These are phyloP conservation scores for Acanthurus lineatus DNA, from an alignment of 2,797 vertebrate species.

Conservation along the genomic window DNA sequence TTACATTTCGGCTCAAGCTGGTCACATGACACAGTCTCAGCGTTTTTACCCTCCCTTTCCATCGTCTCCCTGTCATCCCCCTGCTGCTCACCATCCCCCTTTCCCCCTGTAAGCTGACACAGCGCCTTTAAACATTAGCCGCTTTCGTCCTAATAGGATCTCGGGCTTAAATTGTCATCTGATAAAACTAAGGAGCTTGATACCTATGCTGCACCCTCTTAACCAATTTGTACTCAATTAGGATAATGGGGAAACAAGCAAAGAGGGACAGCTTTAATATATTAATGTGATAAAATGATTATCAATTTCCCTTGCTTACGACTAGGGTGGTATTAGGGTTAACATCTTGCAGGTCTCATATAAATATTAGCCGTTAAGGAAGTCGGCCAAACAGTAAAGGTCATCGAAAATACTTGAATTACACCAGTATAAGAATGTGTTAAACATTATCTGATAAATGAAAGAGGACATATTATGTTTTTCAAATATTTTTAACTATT, in stretches of 20 bases:
- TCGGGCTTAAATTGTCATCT: slow-evolving; percentile 93
- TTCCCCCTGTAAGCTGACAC: slow-evolving; percentile 90
- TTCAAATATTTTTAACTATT: background rate
- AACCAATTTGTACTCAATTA: slow-evolving; percentile 96
- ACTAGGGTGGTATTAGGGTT: slow-evolving; percentile 54
- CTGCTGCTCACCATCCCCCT: slow-evolving; percentile 77
- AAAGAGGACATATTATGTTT: background rate
- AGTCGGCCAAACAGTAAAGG: slow-evolving; percentile 7
- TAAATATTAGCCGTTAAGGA: slow-evolving; percentile 32
- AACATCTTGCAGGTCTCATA: slow-evolving; percentile 34
- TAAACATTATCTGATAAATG: background rate
- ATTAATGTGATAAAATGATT: slow-evolving; percentile 95
- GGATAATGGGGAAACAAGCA: slow-evolving; percentile 94
- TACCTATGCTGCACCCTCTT: slow-evolving; percentile 91
- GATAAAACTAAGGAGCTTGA: slow-evolving; percentile 94
- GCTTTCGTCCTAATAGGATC: slow-evolving; percentile 93
- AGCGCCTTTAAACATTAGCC: slow-evolving; percentile 92
- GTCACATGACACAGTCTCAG: slow-evolving; percentile 54
- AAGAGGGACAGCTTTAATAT: slow-evolving; percentile 94
- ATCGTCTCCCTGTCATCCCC: slow-evolving; percentile 71
- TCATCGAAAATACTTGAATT: slow-evolving; percentile 13
- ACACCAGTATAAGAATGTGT: background rate
- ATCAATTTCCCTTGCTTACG: slow-evolving; percentile 77
- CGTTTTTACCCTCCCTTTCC: slow-evolving; percentile 72
- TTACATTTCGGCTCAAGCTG: slow-evolving; percentile 32